A percentile compares a stretch with the other conserved stretches of the same genome.
Evolutionary conservation across 1,140 invertebrate genomes (phyloP).

Genomic region (Polypedilum pembai): DNA sequence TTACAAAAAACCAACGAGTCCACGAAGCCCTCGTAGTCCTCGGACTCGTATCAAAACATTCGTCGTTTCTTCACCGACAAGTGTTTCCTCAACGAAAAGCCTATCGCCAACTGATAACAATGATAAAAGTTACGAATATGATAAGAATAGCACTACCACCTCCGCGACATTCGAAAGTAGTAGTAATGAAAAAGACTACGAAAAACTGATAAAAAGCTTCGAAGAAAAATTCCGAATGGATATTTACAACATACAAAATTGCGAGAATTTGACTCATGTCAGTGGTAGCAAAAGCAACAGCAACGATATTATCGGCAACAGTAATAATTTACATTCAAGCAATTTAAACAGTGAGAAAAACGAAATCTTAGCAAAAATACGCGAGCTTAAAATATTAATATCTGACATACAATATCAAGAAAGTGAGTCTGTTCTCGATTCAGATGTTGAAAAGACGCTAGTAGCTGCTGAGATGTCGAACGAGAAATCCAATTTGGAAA

Average conservation of each 20-base stretch:
- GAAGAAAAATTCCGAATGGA: conserved; percentile 40
- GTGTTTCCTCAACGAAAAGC: conserved; percentile 33
- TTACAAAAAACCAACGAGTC: conserved; percentile 37
- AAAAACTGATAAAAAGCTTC: conserved; percentile 41
- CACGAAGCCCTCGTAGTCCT: too few relatives aligned
- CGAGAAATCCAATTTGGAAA: conserved; percentile 66
- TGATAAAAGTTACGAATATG: conserved; percentile 33
- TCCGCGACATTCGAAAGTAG: conserved; percentile 35
- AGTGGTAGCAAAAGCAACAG: not conserved
- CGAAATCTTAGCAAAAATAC: conserved; percentile 23
- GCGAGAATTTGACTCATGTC: conserved; percentile 15
- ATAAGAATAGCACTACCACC: conserved; percentile 34
- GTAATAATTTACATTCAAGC: conserved; percentile 32
- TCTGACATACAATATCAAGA: conserved; percentile 29
- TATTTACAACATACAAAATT: conserved; percentile 33
- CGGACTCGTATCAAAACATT: conserved; percentile 42
- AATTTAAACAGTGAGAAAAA: conserved; percentile 21
- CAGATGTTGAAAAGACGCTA: conserved; percentile 76
- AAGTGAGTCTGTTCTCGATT: conserved; percentile 47
- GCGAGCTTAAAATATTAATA: conserved; percentile 27
- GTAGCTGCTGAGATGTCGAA: conserved; percentile 72
- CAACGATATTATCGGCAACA: conserved; percentile 31
- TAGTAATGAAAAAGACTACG: conserved; percentile 36
- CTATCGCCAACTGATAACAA: conserved; percentile 29
- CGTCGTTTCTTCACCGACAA: conserved; percentile 42